Base-by-base conservation (phyloP, 1,140 invertebrate species). In the Protaetia brevitarsis region DNA sequence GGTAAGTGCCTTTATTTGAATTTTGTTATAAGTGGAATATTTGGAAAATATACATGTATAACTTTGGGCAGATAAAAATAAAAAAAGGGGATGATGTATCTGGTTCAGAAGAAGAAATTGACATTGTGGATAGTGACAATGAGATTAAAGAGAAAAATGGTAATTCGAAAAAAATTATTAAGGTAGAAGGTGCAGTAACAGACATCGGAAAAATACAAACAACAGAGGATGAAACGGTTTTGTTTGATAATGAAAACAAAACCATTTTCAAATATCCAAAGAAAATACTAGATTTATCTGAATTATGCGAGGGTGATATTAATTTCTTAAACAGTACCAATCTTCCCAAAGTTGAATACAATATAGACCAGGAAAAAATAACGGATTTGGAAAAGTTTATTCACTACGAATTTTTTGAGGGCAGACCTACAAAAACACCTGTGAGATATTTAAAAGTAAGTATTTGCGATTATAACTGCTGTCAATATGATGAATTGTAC, bases 321-420 rank as follows among this genome's bases (percentile, higher is more conserved):
- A 11, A 71, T 76, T 31, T 31, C 69, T 65, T 79, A 61, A 67
- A 71, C 6, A 73, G 60, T 41, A 36, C 70, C 36, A 73, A 79
- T 61, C n/a, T 67, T 23, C 85, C 86, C 19, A 73, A 60, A 13
- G 66, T 78, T 71, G 84, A 86, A 75, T 65, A 74, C 19, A 28
- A 69, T 8, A 61, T 86, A n/a, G 73, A 80, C 19, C 29, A 71
- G 41, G 68, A 78, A 56, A 66, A 67, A 11, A 80, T 87, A 29
- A 79, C 77, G 41, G 81, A 86, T 23, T 78, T 86, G 65, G 86
- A 88, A 74, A 84, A 80, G 73, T 72, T 74, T 65, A 75, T 86
- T 45, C 81, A 86, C 76, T 74, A 74, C 30, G 86, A 88, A 66
- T 87, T 85, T 73, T 87, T 88, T 78, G 82, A 84, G 74, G 82